Evolutionary conservation across 2,113 vertebrate species (phyloP).

Genomic region (Mustelus asterias): DNA sequence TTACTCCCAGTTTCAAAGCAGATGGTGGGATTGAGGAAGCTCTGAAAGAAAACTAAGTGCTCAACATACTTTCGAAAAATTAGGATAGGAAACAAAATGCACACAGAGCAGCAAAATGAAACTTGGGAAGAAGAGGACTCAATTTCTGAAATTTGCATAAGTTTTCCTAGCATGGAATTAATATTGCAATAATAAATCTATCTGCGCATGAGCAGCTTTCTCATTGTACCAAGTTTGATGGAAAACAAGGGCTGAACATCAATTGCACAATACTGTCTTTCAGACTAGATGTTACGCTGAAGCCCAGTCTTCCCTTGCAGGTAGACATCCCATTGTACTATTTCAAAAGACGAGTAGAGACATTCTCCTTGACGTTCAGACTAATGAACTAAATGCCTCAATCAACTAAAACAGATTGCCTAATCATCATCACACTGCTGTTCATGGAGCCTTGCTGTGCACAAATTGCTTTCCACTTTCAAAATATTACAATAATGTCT

Average conservation of each 20-base stretch:
- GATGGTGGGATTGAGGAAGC: neutral
- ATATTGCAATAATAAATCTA: neutral
- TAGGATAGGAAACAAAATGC: neutral
- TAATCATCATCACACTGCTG: neutral
- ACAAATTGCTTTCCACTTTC: neutral
- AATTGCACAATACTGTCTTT: neutral
- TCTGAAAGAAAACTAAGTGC: neutral
- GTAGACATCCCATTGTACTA: neutral
- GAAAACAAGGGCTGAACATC: neutral
- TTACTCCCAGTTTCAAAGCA: neutral
- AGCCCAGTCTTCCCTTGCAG: neutral
- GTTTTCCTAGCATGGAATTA: neutral
- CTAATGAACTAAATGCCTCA: neutral
- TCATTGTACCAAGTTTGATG: neutral
- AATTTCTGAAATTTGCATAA: neutral
- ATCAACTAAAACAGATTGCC: neutral
- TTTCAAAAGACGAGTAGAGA: neutral
- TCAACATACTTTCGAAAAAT: neutral
- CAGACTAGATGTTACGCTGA: neutral
- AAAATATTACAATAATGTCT: neutral
- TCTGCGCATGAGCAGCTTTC: neutral
- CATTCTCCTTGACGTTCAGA: neutral
- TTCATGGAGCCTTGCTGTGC: neutral
- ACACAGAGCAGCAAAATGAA: neutral
- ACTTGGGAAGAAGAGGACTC: neutral